A percentile compares a stretch with the other conserved stretches of the same genome.
Evolutionary conservation across 2,113 vertebrate species (phyloP).

Genomic region (Daubentonia madagascariensis): DNA sequence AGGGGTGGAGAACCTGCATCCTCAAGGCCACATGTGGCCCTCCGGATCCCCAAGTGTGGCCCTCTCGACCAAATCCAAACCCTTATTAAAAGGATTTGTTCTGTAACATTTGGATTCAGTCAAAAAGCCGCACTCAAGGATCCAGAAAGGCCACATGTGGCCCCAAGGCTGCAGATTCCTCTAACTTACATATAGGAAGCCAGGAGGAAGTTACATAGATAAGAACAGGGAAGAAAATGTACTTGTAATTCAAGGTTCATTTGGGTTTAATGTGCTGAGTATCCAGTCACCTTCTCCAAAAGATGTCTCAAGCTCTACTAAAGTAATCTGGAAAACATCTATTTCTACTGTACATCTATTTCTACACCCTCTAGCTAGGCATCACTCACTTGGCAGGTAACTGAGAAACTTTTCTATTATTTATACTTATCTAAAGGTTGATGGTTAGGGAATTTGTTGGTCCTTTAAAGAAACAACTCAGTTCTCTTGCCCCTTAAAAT

Average conservation of each 20-base stretch:
- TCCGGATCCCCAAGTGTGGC: too few species aligned
- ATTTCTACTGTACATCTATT: not conserved
- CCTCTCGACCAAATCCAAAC: too few species aligned
- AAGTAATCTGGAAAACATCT: conserved; percentile 1
- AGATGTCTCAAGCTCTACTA: not conserved
- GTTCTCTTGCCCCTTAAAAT: not conserved
- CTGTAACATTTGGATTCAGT: too few species aligned
- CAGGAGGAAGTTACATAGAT: not conserved
- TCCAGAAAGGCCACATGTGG: too few species aligned
- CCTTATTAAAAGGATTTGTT: too few species aligned
- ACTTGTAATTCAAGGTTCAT: not conserved
- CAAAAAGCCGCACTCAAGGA: too few species aligned
- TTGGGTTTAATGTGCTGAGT: not conserved
- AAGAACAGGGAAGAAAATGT: not conserved
- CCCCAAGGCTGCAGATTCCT: not conserved
- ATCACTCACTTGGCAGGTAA: not conserved
- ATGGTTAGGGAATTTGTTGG: not conserved
- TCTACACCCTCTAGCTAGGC: not conserved
- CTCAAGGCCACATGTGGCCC: too few species aligned
- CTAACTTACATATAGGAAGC: not conserved
- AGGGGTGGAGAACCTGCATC: too few species aligned
- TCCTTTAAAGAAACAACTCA: conserved; percentile 1
- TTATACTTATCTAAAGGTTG: not conserved
- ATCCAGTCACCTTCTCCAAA: not conserved
- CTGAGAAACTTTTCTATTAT: not conserved